A percentile compares a stretch with the other conserved stretches of the same genome.
Evolutionary conservation across 2,888 invertebrate genomes (phyloP).

Genomic region (Horisme vitalbata): DNA sequence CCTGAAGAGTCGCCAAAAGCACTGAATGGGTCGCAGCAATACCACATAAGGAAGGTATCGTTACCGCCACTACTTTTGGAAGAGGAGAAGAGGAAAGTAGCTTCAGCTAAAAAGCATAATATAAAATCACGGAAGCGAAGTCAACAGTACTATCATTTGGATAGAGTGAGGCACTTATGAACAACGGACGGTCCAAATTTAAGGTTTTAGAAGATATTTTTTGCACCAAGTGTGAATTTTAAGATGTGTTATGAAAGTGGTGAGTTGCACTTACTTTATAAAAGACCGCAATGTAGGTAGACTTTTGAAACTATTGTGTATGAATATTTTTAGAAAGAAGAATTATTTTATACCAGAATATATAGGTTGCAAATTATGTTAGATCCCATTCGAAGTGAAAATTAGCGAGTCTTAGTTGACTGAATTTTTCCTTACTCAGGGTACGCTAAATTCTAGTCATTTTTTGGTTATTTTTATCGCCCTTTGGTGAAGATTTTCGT

Average conservation of each 20-base stretch:
- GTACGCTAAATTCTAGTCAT: too few relatives aligned
- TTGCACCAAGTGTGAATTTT: conserved; percentile 20
- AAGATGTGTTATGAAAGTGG: conserved; percentile 11
- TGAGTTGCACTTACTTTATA: conserved; percentile 21
- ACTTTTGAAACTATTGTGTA: too few relatives aligned
- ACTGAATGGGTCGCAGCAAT: conserved; percentile 49
- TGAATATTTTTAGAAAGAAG: too few relatives aligned
- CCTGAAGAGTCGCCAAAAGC: conserved; percentile 52
- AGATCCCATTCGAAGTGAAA: too few relatives aligned
- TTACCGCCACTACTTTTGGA: conserved; percentile 71
- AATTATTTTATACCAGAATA: too few relatives aligned
- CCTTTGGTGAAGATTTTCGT: too few relatives aligned
- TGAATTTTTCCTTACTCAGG: too few relatives aligned
- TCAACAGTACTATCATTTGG: conserved; percentile 44
- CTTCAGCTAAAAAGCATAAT: conserved; percentile 61
- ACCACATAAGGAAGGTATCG: conserved; percentile 69
- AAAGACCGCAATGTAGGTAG: conserved; percentile 3
- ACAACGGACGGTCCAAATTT: background rate
- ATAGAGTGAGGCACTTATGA: conserved; percentile 43
- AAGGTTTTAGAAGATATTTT: conserved; percentile 3
- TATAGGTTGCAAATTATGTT: too few relatives aligned
- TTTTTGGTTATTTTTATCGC: too few relatives aligned
- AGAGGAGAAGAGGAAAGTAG: conserved; percentile 65
- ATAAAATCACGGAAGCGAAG: conserved; percentile 45
- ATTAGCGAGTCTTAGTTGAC: too few relatives aligned